Evolutionary conservation across 2,888 invertebrate genomes (phyloP).

Genomic region (Pocota personata): DNA sequence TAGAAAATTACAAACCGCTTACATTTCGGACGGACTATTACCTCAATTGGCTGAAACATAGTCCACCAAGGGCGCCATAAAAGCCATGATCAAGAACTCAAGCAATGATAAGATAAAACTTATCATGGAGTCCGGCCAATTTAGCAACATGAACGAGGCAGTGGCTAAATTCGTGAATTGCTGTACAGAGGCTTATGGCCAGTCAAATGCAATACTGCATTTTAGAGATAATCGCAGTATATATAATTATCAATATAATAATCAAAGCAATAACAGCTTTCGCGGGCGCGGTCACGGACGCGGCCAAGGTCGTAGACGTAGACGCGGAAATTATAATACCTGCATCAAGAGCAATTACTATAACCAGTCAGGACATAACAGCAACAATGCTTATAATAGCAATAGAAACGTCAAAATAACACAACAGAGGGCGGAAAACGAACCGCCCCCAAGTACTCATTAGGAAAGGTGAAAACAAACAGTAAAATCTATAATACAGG

Average conservation of each 20-base stretch:
- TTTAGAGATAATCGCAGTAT: neutral
- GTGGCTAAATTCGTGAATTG: neutral
- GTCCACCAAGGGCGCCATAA: neutral
- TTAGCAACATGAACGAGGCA: conserved; percentile 1
- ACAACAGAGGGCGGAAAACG: conserved; percentile 6
- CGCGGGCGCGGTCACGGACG: neutral
- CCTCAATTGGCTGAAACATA: neutral
- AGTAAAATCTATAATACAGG: conserved; percentile 2
- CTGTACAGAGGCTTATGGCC: no score
- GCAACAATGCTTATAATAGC: neutral
- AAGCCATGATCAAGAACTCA: neutral
- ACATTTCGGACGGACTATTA: conserved; percentile 3
- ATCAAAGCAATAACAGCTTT: neutral
- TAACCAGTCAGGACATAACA: neutral
- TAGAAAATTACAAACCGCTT: neutral
- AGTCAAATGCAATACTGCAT: neutral
- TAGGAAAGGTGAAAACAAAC: neutral
- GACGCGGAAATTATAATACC: conserved; percentile 18
- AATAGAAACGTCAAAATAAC: conserved; percentile 6
- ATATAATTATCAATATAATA: neutral
- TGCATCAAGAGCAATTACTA: neutral
- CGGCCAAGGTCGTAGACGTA: conserved; percentile 1
- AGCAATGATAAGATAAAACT: conserved; percentile 1
- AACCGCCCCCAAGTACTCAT: neutral
- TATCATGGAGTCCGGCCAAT: neutral